Base-by-base conservation (phyloP, 2,888 invertebrate genomes). In the Cerceris rybyensis region DNA sequence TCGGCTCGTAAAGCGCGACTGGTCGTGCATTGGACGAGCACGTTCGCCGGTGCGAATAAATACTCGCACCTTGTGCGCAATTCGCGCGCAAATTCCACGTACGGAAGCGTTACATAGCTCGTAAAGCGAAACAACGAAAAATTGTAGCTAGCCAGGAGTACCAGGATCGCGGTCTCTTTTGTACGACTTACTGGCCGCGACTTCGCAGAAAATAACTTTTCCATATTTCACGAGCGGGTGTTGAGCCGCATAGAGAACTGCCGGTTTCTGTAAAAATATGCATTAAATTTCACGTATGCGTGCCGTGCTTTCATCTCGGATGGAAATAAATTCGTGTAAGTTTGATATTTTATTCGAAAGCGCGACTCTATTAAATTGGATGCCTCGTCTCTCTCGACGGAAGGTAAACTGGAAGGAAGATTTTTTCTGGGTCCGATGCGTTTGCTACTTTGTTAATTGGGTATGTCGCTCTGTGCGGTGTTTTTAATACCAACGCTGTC, bases 1-100 rank as follows among this genome's bases (percentile, higher is more conserved):
- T 74, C 70, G 60, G 66, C 46, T 83, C 75, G 77, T 78, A 80
- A 76, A 78, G 75, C 59, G 69, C 58, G 54, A 7, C 16, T 73
- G 14, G 39, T 55, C 64, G 59, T 59, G 57, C 49, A 63, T 75
- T 41, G 28, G 58, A 42, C 74, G 75, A 64, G 70, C 13, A 60
- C n/a, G 39, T n/a, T 39, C 9, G 55, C 13, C 68, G 41, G 28
- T 14, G 70, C 69, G 70, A 72, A 71, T 73, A 81, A 82, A 82
- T 65, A 65, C 77, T 66, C n/a, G 16, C 9, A 16, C 17, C 39
- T 8, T 55, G 58, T 60, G 66, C 71, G 71, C 75, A 55, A 60
- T 61, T 42, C 13, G 13, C 16, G 41, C 67, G 39, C 68, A 64
- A 71, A 68, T 78, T 63, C 79, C 70, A 28, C 68, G 69, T 50